Conservation (phyloP, 2,797 vertebrate genomes). For the Chelmon rostratus region DNA sequence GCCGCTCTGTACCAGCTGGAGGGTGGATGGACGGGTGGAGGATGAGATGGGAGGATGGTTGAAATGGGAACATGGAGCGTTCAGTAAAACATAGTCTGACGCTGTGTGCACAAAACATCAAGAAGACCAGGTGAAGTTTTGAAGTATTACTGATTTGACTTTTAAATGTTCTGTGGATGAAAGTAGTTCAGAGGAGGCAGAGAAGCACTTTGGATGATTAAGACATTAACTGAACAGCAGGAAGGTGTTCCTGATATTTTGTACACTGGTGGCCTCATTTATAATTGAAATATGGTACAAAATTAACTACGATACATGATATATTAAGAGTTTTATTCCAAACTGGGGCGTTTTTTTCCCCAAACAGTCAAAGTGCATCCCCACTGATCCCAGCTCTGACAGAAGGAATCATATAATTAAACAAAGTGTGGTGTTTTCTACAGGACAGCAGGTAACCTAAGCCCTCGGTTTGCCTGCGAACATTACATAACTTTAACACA, state of each 20-base stretch:
- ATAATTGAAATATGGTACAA: slow-evolving; percentile 6
- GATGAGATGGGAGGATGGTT: slow-evolving; percentile 38
- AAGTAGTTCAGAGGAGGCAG: background rate
- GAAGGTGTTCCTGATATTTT: slow-evolving; percentile 34
- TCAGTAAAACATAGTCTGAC: background rate
- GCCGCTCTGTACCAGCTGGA: slow-evolving; percentile 70
- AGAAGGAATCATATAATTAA: slow-evolving; percentile 46
- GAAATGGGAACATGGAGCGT: slow-evolving; percentile 32
- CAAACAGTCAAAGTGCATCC: slow-evolving; percentile 2
- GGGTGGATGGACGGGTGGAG: slow-evolving; percentile 19
- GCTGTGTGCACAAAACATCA: slow-evolving; percentile 11
- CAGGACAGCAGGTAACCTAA: slow-evolving; percentile 22
- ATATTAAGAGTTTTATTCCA: slow-evolving; percentile 53
- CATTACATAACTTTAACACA: slow-evolving; percentile 14
- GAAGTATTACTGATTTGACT: background rate
- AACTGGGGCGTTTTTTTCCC: slow-evolving; percentile 21
- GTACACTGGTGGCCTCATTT: slow-evolving; percentile 19
- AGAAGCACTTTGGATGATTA: background rate
- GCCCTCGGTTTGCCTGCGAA: slow-evolving; percentile 13
- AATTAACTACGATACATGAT: slow-evolving; percentile 23
- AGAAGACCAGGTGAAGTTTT: slow-evolving; percentile 9
- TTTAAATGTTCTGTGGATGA: background rate
- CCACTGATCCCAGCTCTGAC: slow-evolving; percentile 30
- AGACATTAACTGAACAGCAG: slow-evolving; percentile 2
- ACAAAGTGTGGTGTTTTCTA: slow-evolving; percentile 10